Base-by-base conservation (phyloP, 2,113 vertebrate genomes). In the Madoqua kirkii region DNA sequence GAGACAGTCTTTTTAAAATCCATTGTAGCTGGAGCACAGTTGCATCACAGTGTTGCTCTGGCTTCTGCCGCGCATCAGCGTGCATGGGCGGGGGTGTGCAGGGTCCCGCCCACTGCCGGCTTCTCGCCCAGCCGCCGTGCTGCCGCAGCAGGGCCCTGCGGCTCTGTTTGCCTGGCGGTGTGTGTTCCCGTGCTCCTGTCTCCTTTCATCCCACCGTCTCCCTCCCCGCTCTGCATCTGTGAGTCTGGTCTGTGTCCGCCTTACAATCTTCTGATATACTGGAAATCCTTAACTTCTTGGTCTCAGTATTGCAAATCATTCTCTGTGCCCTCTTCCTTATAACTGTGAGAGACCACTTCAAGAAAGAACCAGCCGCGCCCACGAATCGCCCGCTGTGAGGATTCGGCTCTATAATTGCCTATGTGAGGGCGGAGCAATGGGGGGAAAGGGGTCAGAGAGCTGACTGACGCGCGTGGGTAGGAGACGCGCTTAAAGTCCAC, bases 401-500 rank as follows among this genome's bases (percentile, higher is more conserved):
- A 59, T 54, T 93, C 57, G 0, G 31, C 96, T 92, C 78, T 92
- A 74, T 95, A 94, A 78, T 50, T 91, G 79, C 48, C 36, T 43
- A 4, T 29, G 33, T 92, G 97, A 84, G 87, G 91, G 93, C 25
- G 96, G 86, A 52, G 36, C 52, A 57, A 62, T 43, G 87, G 71
- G 87, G 76, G 95, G 48, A 62, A 64, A 62, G 48, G 90, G 94
- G 84, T 96, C 92, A 67, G 86, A 87, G 82, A 67, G 85, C 76
- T 93, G 95, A 91, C 95, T 97, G 97, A 95, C 36, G 94, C 86
- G 94, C 62, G 95, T 97, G 94, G 96, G 97, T 33, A 78, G 96
- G 88, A 93, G 64, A 71, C 9, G 87, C 76, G 54, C 88, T 98
- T 91, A 85, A 92, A 90, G 67, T 67, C 59, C 52, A n/a, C 79